These are phyloP conservation scores for Gonocerus acuteangulatus DNA, from an alignment of 2,888 invertebrate genomes.

Conservation along the genomic window DNA sequence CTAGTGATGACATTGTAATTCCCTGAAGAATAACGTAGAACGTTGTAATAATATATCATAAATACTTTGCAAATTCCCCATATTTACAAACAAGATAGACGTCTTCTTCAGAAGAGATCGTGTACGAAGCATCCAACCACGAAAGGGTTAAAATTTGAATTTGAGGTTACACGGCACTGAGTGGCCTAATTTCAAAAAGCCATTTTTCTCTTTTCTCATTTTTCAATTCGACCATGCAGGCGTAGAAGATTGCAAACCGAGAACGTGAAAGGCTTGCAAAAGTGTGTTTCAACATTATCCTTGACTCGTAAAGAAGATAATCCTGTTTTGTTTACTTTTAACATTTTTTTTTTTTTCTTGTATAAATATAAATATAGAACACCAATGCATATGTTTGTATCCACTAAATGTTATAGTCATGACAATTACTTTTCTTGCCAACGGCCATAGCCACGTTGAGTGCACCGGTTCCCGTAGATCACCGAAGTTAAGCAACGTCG, in stretches of 20 bases:
- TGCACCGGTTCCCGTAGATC: no score
- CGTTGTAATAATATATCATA: no score
- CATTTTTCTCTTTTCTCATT: constrained; percentile 9
- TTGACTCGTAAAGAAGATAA: neutral
- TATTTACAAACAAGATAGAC: no score
- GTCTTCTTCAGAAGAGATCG: no score
- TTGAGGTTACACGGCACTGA: constrained; percentile 1
- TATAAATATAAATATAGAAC: neutral
- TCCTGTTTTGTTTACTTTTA: neutral
- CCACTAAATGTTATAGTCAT: no score
- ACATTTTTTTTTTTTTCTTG: neutral
- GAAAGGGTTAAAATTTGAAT: neutral
- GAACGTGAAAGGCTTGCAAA: constrained; percentile 5
- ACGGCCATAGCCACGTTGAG: no score
- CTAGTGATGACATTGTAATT: no score
- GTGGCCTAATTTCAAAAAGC: constrained; percentile 4
- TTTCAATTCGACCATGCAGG: neutral
- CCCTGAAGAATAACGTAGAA: no score
- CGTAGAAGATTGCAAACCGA: constrained; percentile 2
- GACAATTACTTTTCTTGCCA: no score
- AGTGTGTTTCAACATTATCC: constrained; percentile 1
- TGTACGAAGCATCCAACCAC: neutral
- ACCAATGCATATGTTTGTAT: no score
- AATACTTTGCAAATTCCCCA: no score
- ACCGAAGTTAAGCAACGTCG: no score